These are phyloP conservation scores for Bombus superbus DNA, from an alignment of 1,140 invertebrate genomes.

Conservation along the genomic window DNA sequence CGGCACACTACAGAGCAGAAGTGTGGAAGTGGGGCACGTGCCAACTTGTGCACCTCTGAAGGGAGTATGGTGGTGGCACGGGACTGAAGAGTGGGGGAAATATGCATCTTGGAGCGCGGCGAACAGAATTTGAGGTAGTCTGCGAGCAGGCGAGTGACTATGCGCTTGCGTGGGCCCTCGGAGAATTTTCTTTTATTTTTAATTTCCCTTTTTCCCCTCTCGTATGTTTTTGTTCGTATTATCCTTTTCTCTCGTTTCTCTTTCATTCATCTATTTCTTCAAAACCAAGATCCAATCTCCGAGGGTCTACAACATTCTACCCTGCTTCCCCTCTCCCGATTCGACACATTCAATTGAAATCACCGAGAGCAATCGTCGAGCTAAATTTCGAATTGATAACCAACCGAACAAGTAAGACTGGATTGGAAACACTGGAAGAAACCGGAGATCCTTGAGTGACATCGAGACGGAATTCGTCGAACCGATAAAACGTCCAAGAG, in stretches of 20 bases:
- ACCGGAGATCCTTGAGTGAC: background rate
- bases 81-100: slow-evolving; percentile 1
- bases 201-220: slow-evolving; percentile 14
- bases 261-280: slow-evolving; percentile 25
- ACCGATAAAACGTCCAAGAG: no score
- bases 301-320: slow-evolving; percentile 57
- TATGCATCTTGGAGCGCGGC: slow-evolving; percentile 50
- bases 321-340: slow-evolving; percentile 12
- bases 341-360: slow-evolving; percentile 50
- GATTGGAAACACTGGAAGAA: no score
- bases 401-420: background rate
- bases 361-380: slow-evolving; percentile 24
- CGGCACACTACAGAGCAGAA: background rate
- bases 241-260: background rate
- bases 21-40: slow-evolving; percentile 35
- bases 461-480: background rate
- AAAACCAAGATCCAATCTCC: slow-evolving; percentile 43
- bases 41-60: slow-evolving; percentile 10
- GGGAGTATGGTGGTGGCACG: background rate
- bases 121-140: slow-evolving; percentile 71
- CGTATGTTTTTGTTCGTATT: background rate
- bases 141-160: slow-evolving; percentile 74
- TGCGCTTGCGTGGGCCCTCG: slow-evolving; percentile 78
- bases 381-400: background rate
- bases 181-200: slow-evolving; percentile 41